A percentile compares a stretch with the other conserved stretches of the same genome.
Conservation (phyloP, 2,113 vertebrate species). For the Progne subis region DNA sequence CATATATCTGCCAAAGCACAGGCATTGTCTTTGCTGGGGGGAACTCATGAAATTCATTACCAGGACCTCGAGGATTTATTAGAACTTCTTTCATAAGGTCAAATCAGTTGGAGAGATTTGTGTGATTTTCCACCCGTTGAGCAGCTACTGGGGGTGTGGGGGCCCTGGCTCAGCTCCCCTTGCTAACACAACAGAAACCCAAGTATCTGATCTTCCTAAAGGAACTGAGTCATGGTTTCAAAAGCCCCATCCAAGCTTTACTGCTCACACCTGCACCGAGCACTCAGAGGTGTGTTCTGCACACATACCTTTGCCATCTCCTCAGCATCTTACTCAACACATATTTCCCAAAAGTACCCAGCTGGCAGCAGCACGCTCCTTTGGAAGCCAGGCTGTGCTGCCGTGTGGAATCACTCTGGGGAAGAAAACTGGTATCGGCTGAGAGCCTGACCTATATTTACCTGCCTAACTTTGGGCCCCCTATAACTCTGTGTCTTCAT, state of each 20-base stretch:
- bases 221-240: slow-evolving; percentile 66
- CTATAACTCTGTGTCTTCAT: neutral
- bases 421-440: neutral
- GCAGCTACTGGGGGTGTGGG: neutral
- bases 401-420: neutral
- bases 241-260: slow-evolving; percentile 44
- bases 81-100: neutral
- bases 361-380: neutral
- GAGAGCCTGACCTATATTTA: neutral
- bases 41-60: neutral
- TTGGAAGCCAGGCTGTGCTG: neutral
- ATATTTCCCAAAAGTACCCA: neutral
- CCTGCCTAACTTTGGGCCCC: neutral
- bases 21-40: neutral
- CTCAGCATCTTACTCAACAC: slow-evolving; percentile 36
- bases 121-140: neutral
- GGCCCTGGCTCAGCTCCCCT: neutral
- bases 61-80: neutral
- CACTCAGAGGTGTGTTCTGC: slow-evolving; percentile 32
- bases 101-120: fast-evolving
- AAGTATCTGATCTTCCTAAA: slow-evolving; percentile 62
- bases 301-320: slow-evolving; percentile 21
- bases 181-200: slow-evolving; percentile 47
- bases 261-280: slow-evolving; percentile 36
- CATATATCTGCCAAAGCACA: neutral